Evolutionary conservation across 1,140 invertebrate species (phyloP), one percentile per base, ranked within the genome.

Genomic region (Monochamus saltuarius): DNA sequence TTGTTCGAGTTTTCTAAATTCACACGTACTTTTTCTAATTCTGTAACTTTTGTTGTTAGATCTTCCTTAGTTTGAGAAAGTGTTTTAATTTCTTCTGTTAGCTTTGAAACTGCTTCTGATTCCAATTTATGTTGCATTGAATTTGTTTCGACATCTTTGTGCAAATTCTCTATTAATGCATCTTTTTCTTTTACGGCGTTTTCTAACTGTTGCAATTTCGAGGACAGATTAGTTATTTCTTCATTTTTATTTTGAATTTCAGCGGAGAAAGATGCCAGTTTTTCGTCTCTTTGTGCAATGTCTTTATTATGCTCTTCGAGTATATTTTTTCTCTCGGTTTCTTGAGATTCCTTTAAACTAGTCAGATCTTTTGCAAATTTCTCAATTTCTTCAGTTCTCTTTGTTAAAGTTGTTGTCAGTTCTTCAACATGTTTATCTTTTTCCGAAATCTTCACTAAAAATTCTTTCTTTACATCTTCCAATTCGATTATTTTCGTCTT

Each of bases 401-500:
- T 39, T 53, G 19, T 14, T 11, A 63, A 10, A 8, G 55, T 19
- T 10, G 53, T 47, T 36, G 61, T 29, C 7, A 62, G 11, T 16
- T 64, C 53, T 16, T 19, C 19, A 39, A 61, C 1, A 16, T 62
- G 10, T 37, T 51, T 42, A 42, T 53, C 57, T 43, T 37, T 29
- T 57, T 50, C 29, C 43, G 53, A 10, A 17, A 58, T 8, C 1
- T 9, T 40, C 11, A 40, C 39, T 6, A 39, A 42, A 19, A 78
- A 67, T 67, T 83, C 77, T 46, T 65, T 71, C 39, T 78, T 75
- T 40, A 79, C 66, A 68, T 80, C 80, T 34, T 84, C 78, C 50
- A 70, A 75, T 67, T 84, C 79, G 9, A 71, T 66, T 63, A 81
- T 76, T 51, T 81, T 78, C 43, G 75, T 66, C 57, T 81, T 75